Conservation (phyloP, 1,140 invertebrate species). For the Hypsibius dujardini region DNA sequence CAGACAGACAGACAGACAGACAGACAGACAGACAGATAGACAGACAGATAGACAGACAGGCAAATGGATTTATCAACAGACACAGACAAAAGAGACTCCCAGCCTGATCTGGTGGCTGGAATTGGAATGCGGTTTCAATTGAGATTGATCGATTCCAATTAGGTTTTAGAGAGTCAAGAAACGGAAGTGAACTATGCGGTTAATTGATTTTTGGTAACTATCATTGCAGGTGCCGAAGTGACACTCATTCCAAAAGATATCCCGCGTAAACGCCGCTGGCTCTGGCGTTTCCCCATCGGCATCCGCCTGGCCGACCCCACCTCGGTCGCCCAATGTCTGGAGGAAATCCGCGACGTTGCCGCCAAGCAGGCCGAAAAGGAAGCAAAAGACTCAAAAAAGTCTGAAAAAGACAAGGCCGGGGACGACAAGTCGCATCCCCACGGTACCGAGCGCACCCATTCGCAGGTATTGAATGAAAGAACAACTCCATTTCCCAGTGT, state of each 20-base stretch:
- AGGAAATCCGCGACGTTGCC: slow-evolving; percentile 7
- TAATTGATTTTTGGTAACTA: not conserved
- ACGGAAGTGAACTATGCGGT: too few species aligned
- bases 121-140: too few species aligned
- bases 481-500: slow-evolving; percentile 11
- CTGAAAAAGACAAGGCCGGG: not conserved
- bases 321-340: not conserved
- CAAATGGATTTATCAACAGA: too few species aligned
- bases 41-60: too few species aligned
- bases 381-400: not conserved
- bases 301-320: slow-evolving; percentile 24
- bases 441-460: not conserved
- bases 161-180: too few species aligned
- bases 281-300: slow-evolving; percentile 34
- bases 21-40: too few species aligned
- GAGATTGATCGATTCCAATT: too few species aligned
- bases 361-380: not conserved
- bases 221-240: slow-evolving; percentile 23
- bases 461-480: slow-evolving; percentile 20
- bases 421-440: slow-evolving; percentile 16
- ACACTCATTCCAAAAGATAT: slow-evolving; percentile 29
- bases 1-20: too few species aligned
- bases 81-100: too few species aligned
- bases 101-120: too few species aligned
- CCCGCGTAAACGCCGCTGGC: slow-evolving; percentile 33